Evolutionary conservation across 2,113 vertebrate genomes (phyloP), one percentile per base, ranked within the genome.

Genomic region (Coturnix japonica): DNA sequence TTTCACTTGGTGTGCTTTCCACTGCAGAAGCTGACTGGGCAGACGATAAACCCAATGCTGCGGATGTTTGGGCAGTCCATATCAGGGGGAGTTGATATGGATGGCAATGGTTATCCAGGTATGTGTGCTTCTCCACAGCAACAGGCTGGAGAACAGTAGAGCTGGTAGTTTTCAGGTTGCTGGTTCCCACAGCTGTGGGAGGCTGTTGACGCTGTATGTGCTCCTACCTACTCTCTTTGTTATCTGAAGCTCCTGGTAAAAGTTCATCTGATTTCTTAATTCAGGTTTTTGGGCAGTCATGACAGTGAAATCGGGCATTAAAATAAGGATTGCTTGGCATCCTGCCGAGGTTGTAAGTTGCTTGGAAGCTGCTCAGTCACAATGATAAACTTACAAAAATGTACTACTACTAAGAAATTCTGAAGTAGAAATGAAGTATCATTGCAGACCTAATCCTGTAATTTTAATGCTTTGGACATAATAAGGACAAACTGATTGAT

Each of bases 21-120:
- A 31, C 96, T 97, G 88, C 97, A 99, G 99, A 99, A 98, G 94
- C 96, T 99, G 93, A 98, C 97, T 69, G 99, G 99, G 56, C 97
- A 85, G 94, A 98, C 97, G 49, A 87, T 99, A 87, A 98, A 91
- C 87, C 98, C 99, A 8, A 96, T 94, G 46, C 97, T 99, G 49
- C 98, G 97, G 95, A 99, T 99, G 99, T 99, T 99, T 82, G 99
- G 99, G 39, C 99, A 99, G 97, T 99, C 99, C 26, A 98, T 99
- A 96, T 99, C 99, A 5, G 99, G 99, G 80, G 98, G 97, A 85
- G 96, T 99, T 33, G 99, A 99, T 97, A 99, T 99, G 99, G 99
- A 99, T 94, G 98, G 98, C 92, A 99, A 99, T 56, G 98, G 98
- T 85, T 99, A 99, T 84, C 96, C 98, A 97, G 99, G 99, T 99